A percentile compares a stretch with the other conserved stretches of the same genome.
These are phyloP conservation scores for Zoanthus sansibaricus DNA, from an alignment of 92 coral and sea anemone genomes.

Conservation along the genomic window DNA sequence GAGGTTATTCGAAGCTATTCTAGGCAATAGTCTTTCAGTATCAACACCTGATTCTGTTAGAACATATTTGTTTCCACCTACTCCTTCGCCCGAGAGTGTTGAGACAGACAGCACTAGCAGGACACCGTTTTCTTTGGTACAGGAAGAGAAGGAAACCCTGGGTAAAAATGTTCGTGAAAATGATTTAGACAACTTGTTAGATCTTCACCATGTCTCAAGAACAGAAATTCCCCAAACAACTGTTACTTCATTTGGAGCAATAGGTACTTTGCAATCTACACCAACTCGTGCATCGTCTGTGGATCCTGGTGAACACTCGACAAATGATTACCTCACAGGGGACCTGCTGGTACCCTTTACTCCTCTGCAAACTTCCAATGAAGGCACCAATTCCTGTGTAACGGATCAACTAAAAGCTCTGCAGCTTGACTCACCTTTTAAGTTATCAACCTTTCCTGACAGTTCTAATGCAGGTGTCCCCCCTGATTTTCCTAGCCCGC, in stretches of 20 bases:
- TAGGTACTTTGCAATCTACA: too few species aligned
- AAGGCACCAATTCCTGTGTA: neutral
- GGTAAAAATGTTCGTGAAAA: neutral
- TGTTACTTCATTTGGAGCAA: neutral
- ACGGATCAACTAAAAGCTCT: neutral
- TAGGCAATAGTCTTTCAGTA: neutral
- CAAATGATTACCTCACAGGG: neutral
- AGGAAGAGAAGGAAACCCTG: neutral
- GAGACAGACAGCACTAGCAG: neutral
- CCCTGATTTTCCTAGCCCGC: slow-evolving; percentile 14
- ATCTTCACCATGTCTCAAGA: neutral
- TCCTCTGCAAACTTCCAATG: neutral
- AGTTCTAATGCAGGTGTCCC: neutral
- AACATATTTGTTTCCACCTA: slow-evolving; percentile 6
- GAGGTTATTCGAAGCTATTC: slow-evolving; percentile 34
- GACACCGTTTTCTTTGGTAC: neutral
- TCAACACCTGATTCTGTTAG: slow-evolving; percentile 38
- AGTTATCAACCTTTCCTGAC: neutral
- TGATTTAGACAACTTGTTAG: neutral
- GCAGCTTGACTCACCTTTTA: neutral
- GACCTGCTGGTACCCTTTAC: neutral
- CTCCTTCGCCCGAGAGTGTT: slow-evolving; percentile 5
- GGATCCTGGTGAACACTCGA: neutral
- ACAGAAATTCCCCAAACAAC: neutral
- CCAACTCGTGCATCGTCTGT: neutral